Percentiles rank a stretch among this genome's conserved stretches.
phyloP scores from a whole-genome alignment of 2,113 vertebrate species.

The Gnathochromis pfefferi region DNA sequence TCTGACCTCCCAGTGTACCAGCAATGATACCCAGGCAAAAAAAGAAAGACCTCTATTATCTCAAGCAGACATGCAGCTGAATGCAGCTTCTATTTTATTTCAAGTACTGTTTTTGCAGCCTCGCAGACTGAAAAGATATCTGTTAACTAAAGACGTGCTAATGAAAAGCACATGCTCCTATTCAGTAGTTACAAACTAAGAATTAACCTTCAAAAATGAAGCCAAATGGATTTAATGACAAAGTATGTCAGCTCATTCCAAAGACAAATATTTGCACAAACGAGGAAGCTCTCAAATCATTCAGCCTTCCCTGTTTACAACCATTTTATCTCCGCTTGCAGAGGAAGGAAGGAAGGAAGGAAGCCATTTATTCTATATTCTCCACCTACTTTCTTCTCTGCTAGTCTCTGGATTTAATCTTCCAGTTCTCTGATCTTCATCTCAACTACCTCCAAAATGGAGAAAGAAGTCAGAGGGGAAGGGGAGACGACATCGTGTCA shows the following conservation, averaged over 20 bases:
- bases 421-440: background rate
- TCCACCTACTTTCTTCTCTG: background rate
- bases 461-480: background rate
- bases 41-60: background rate
- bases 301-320: background rate
- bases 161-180: background rate
- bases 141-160: background rate
- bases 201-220: background rate
- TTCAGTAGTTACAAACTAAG: background rate
- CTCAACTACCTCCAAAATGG: background rate
- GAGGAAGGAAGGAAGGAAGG: background rate
- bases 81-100: background rate
- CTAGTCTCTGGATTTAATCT: background rate
- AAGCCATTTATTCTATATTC: background rate
- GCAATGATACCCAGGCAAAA: background rate
- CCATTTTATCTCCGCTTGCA: background rate
- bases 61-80: background rate
- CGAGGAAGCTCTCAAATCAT: background rate
- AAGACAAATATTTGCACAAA: background rate
- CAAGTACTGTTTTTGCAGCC: background rate
- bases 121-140: background rate
- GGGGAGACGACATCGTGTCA: background rate
- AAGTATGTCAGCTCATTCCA: background rate
- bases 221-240: background rate
- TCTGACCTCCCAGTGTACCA: background rate